These are phyloP conservation scores for Tachina lurida DNA, from an alignment of 2,888 invertebrate species.

Conservation along the genomic window DNA sequence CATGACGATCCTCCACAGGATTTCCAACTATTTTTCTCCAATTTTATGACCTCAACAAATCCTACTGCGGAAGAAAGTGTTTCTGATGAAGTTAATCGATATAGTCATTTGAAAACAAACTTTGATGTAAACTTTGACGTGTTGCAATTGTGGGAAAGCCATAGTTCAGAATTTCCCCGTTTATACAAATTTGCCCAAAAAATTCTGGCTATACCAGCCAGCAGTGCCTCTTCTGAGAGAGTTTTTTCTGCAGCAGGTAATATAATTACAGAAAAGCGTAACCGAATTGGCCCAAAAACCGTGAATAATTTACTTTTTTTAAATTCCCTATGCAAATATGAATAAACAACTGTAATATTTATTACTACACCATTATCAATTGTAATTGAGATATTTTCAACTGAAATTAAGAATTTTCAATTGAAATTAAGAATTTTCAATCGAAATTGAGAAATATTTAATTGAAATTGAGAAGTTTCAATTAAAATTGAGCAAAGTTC, in stretches of 20 bases:
- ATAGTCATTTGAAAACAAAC: conserved; percentile 38
- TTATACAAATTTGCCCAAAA: conserved; percentile 28
- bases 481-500: no score
- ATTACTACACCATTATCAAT: conserved; percentile 7
- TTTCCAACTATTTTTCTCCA: conserved; percentile 42
- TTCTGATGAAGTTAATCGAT: conserved; percentile 39
- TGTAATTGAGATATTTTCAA: conserved; percentile 21
- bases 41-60: conserved; percentile 37
- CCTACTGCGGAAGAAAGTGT: conserved; percentile 19
- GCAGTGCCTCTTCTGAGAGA: no score
- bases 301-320: conserved; percentile 44
- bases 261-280: conserved; percentile 32
- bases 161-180: conserved; percentile 17
- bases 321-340: conserved; percentile 41
- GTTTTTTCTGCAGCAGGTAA: no score
- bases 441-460: no score
- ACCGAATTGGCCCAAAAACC: conserved; percentile 9
- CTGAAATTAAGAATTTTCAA: conserved; percentile 10
- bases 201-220: conserved; percentile 35
- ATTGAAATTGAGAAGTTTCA: no score
- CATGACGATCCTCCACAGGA: conserved; percentile 29
- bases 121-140: conserved; percentile 38
- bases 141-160: conserved; percentile 35
- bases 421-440: background rate
- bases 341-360: conserved; percentile 2